Evolutionary conservation across 2,888 invertebrate genomes (phyloP).

Genomic region (Teleogryllus oceanicus): DNA sequence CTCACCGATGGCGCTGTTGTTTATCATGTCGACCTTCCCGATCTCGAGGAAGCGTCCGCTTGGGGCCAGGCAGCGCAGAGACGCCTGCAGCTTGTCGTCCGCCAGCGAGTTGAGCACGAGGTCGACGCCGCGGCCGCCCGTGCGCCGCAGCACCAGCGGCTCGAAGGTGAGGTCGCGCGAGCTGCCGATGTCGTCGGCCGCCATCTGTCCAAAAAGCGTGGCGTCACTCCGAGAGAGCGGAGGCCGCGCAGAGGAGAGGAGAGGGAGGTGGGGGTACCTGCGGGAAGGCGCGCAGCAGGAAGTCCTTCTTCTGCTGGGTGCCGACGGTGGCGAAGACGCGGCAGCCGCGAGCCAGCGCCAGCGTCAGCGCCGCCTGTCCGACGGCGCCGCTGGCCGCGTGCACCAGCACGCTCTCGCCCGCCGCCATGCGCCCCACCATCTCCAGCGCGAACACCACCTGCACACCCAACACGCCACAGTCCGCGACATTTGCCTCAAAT

Average conservation of each 20-base stretch:
- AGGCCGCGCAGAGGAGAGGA: no score
- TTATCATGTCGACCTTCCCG: conserved; percentile 76
- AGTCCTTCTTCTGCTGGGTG: conserved; percentile 60
- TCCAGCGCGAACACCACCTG: conserved; percentile 50
- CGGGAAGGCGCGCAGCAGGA: conserved; percentile 48
- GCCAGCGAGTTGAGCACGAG: conserved; percentile 86
- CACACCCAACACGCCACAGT: neutral
- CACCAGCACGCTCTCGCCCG: conserved; percentile 48
- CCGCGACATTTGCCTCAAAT: no score
- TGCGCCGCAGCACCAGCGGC: conserved; percentile 72
- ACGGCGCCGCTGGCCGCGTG: conserved; percentile 67
- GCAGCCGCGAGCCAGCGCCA: conserved; percentile 48
- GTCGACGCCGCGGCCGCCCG: conserved; percentile 85
- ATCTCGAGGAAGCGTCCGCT: conserved; percentile 77
- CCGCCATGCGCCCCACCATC: conserved; percentile 53
- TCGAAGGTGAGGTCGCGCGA: conserved; percentile 86
- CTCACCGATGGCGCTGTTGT: conserved; percentile 60
- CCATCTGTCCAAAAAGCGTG: conserved; percentile 45
- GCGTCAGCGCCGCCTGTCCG: conserved; percentile 63
- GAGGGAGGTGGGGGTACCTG: neutral
- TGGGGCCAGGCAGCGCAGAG: conserved; percentile 57
- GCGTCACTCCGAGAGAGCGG: no score
- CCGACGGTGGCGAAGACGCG: conserved; percentile 70
- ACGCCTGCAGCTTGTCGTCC: conserved; percentile 81
- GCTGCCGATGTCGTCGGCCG: conserved; percentile 72